phyloP scores from a whole-genome alignment of 2,113 vertebrate genomes.

The Centropus bengalensis region DNA sequence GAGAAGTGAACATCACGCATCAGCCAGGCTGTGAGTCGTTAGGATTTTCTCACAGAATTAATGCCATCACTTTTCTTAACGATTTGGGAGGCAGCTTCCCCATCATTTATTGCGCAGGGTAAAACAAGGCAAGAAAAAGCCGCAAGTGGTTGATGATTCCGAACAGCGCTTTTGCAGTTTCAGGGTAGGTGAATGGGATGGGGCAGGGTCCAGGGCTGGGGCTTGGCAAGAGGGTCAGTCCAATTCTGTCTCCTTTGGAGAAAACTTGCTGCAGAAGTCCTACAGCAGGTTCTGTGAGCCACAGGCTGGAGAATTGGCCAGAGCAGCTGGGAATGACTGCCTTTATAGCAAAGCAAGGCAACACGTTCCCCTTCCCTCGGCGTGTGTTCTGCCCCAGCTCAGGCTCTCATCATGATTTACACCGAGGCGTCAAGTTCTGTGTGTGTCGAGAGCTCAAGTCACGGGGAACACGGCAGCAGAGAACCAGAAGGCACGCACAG shows the following conservation, averaged over 20 bases:
- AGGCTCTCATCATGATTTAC: neutral
- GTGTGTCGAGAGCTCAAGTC: fast-evolving
- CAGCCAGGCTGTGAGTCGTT: neutral
- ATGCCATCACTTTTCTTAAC: no score
- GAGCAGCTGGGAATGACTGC: neutral
- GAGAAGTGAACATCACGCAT: fast-evolving
- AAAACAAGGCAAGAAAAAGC: neutral
- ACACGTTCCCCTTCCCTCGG: neutral
- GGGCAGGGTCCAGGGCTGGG: neutral
- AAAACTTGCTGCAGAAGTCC: neutral
- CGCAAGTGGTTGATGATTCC: neutral
- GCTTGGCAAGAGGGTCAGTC: neutral
- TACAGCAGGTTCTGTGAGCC: neutral
- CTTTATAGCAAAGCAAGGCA: neutral
- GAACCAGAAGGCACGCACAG: neutral
- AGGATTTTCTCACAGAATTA: neutral
- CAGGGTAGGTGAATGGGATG: neutral
- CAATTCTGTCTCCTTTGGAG: neutral
- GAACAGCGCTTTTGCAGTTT: neutral
- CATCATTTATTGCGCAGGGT: neutral
- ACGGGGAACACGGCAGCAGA: no score
- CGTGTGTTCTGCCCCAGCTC: no score
- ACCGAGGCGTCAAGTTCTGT: no score
- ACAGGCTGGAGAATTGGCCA: neutral
- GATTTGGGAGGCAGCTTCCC: neutral